Conservation (phyloP, 2,113 vertebrate genomes). For the Glaucomys volans region DNA sequence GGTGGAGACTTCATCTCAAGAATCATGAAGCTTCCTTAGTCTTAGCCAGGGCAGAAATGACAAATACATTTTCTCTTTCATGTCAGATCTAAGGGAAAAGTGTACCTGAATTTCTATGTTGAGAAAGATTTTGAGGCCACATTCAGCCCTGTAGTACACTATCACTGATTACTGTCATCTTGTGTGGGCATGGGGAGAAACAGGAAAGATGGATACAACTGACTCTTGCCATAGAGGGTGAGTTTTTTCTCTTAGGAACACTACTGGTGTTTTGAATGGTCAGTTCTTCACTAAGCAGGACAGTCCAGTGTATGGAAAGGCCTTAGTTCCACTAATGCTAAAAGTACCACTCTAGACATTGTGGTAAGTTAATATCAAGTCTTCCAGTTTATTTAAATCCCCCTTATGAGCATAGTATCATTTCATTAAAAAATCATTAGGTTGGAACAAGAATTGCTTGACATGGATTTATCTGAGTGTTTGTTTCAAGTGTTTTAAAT, state of each 20-base stretch:
- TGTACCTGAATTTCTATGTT: neutral
- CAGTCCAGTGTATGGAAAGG: neutral
- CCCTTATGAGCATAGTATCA: neutral
- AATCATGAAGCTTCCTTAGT: neutral
- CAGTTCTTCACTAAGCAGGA: neutral
- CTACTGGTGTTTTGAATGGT: neutral
- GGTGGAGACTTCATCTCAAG: neutral
- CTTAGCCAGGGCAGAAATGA: neutral
- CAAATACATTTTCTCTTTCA: neutral
- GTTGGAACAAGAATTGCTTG: neutral
- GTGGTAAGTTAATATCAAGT: neutral
- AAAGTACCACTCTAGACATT: neutral
- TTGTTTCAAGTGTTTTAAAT: neutral
- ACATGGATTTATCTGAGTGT: neutral
- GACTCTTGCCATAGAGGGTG: neutral
- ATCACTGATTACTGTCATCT: neutral
- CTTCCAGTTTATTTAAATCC: neutral
- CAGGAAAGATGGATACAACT: neutral
- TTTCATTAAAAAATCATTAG: neutral
- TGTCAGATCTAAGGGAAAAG: neutral
- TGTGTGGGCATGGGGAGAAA: neutral
- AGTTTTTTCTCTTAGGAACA: neutral
- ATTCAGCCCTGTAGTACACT: neutral
- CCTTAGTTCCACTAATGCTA: neutral
- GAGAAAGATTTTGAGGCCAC: slow-evolving; percentile 12